Evolutionary conservation across 2,888 invertebrate species (phyloP).

Genomic region (Melieria picta): DNA sequence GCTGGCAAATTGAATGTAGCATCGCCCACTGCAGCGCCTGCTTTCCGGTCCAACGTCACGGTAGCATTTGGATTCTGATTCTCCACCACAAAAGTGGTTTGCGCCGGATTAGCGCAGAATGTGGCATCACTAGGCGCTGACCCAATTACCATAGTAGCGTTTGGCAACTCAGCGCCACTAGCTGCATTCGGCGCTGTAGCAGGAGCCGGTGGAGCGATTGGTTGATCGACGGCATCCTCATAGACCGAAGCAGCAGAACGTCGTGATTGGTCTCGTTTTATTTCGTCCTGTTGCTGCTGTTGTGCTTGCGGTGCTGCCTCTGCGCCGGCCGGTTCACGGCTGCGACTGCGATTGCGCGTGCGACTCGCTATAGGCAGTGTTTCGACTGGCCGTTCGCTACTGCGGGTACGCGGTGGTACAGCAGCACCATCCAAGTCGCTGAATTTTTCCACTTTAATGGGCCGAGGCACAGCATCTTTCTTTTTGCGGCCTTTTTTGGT

Average conservation of each 20-base stretch:
- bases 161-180: conserved; percentile 29
- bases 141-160: conserved; percentile 43
- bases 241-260: conserved; percentile 59
- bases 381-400: no score
- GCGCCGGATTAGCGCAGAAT: conserved; percentile 46
- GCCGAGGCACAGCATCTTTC: conserved; percentile 50
- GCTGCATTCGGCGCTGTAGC: conserved; percentile 17
- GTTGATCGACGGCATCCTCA: conserved; percentile 65
- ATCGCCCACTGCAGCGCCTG: conserved; percentile 38
- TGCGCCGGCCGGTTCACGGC: conserved; percentile 28
- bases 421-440: conserved; percentile 51
- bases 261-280: conserved; percentile 14
- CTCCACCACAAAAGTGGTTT: conserved; percentile 47
- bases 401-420: no score
- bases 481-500: conserved; percentile 52
- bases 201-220: conserved; percentile 6
- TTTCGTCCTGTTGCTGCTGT: conserved; percentile 26
- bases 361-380: conserved; percentile 50
- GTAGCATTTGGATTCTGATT: conserved; percentile 48
- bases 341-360: conserved; percentile 51
- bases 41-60: conserved; percentile 41
- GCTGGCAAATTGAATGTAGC: conserved; percentile 48
- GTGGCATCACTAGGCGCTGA: conserved; percentile 47
- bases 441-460: conserved; percentile 61
- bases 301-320: neutral